Conservation (phyloP, 2,113 vertebrate genomes). For the Protobothrops flavoviridis region DNA sequence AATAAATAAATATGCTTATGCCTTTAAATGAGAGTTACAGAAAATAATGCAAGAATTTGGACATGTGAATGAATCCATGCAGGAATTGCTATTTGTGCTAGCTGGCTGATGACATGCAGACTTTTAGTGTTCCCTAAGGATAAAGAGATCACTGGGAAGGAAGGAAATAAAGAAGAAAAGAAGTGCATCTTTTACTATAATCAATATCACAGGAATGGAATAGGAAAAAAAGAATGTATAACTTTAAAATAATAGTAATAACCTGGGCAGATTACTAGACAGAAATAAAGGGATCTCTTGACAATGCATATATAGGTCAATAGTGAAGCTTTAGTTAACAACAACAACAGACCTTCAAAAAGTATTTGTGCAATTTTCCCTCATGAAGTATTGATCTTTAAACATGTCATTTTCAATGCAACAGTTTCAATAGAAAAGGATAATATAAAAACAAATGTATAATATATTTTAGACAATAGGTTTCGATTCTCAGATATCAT, state of each 20-base stretch:
- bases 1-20: neutral
- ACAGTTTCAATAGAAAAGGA: conserved; percentile 4
- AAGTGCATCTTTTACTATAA: neutral
- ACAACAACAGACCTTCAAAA: neutral
- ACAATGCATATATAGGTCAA: rapidly evolving
- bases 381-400: conserved; percentile 47
- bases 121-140: neutral
- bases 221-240: neutral
- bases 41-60: neutral
- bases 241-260: neutral
- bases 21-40: neutral
- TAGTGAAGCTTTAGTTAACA: neutral
- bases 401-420: neutral
- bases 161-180: neutral
- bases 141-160: neutral
- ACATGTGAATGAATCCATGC: neutral
- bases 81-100: neutral
- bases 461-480: conserved; percentile 14
- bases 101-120: neutral
- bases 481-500: conserved; percentile 33
- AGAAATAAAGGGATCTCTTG: neutral
- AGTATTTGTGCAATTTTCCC: neutral
- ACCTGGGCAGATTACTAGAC: neutral
- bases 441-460: conserved; percentile 7
- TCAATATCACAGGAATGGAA: neutral